Evolutionary conservation across 1,140 invertebrate species (phyloP).

Genomic region (Phymorhynchus buccinoides): DNA sequence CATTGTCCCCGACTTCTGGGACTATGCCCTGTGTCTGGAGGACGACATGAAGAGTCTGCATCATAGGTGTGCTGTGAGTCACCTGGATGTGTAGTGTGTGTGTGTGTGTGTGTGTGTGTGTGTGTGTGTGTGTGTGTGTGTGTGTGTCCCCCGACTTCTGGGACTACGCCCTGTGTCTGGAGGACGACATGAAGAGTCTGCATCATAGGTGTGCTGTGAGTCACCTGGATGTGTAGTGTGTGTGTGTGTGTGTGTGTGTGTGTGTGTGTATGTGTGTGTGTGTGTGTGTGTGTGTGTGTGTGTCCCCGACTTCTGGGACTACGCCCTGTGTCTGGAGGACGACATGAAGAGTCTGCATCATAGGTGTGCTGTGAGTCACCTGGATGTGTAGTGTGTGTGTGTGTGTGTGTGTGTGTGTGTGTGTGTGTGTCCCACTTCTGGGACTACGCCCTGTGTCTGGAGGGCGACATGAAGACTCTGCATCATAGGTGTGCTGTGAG

Average conservation of each 20-base stretch:
- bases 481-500: conserved; percentile 34
- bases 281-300: not conserved
- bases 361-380: conserved; percentile 90
- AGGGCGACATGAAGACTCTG: conserved; percentile 65
- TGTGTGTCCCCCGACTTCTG: not conserved
- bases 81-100: not conserved
- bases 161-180: not conserved
- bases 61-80: conserved; percentile 33
- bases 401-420: conserved; percentile 82
- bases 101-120: too few relatives aligned
- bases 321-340: not conserved
- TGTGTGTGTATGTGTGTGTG: not conserved
- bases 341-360: conserved; percentile 42
- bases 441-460: conserved; percentile 68
- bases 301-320: not conserved
- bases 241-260: not conserved
- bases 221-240: not conserved
- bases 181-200: not conserved
- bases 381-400: conserved; percentile 96
- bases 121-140: too few relatives aligned
- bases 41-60: conserved; percentile 63
- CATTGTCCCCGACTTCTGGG: conserved; percentile 65
- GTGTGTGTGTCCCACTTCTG: conserved; percentile 61
- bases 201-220: not conserved
- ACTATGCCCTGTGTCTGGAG: conserved; percentile 67